Evolutionary conservation across 92 coral and sea anemone genomes (phyloP), one percentile per base, ranked within the genome.

Genomic region (Phymanthus crucifer): DNA sequence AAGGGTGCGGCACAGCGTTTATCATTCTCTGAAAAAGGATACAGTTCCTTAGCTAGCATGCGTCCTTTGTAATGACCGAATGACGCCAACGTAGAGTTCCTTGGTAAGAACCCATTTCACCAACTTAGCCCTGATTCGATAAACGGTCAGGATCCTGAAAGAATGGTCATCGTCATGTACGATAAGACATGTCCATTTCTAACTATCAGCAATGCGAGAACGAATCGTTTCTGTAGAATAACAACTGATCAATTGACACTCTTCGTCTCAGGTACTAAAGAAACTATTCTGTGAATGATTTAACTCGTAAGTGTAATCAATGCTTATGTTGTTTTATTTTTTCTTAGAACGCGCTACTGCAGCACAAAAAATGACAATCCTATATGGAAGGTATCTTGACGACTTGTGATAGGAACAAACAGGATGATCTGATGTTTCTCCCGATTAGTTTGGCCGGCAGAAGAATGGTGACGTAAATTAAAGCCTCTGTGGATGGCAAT

Each of bases 361-460:
- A 82, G 46, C 88, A 86, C 66, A 85, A 68, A 57, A 73, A 65
- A 10, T 78, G 69, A 23, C 87, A 23, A 32, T 86, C 19, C 81
- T 40, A 57, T 88, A 89, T n/a, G 74, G 93, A 90, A 21, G 88
- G 90, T 38, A 89, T 89, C 82, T 89, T 87, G 87, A 50, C 93
- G 43, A 66, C 74, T 36, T 85, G 93, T 69, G 83, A 89, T 7
- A 45, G 74, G 71, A 56, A 85, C 66, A 32, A 71, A 82, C 88
- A 61, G 40, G 79, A 36, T n/a, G 48, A 57, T 17, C 87, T 90
- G n/a, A n/a, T n/a, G n/a, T 13, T 75, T 89, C 90, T 14, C 88
- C 93, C 18, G 80, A 38, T 35, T 76, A 77, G n/a, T 89, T 89
- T 64, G 77, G 87, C 57, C 83, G 94, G 90, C 64, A 65, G 9